Evolutionary conservation across 2,113 vertebrate genomes (phyloP).

Genomic region (Pelecanus crispus): DNA sequence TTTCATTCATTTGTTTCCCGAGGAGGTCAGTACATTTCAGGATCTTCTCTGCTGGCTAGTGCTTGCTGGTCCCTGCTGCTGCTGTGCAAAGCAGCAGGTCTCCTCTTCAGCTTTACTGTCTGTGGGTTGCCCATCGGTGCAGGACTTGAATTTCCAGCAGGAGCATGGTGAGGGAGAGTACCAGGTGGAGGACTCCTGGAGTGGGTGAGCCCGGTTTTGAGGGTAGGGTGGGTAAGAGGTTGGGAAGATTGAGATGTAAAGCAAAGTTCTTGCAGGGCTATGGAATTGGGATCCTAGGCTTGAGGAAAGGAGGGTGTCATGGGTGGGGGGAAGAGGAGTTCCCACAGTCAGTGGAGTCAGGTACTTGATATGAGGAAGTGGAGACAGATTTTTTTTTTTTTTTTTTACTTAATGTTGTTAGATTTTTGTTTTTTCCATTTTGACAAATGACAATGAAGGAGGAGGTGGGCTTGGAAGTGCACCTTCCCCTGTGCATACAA

Average conservation of each 20-base stretch:
- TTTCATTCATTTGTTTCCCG: background rate
- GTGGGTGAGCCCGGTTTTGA: background rate
- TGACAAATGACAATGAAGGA: background rate
- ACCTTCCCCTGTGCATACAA: background rate
- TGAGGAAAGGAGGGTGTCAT: background rate
- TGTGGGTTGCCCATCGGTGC: background rate
- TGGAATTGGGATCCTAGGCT: background rate
- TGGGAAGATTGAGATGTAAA: background rate
- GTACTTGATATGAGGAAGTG: background rate
- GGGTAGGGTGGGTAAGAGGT: background rate
- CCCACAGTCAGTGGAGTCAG: background rate
- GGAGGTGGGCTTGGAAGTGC: background rate
- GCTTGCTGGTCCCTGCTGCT: background rate
- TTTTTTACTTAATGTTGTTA: background rate
- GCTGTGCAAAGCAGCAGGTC: background rate
- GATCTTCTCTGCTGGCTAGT: background rate
- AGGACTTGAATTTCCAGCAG: background rate
- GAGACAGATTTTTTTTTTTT: background rate
- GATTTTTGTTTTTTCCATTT: background rate
- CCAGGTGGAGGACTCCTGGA: background rate
- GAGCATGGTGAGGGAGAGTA: background rate
- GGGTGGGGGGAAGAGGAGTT: background rate
- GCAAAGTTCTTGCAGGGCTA: background rate
- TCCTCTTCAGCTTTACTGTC: background rate
- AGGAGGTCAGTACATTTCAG: background rate